Conservation (phyloP, 2,888 invertebrate species). For the Altica lythri region DNA sequence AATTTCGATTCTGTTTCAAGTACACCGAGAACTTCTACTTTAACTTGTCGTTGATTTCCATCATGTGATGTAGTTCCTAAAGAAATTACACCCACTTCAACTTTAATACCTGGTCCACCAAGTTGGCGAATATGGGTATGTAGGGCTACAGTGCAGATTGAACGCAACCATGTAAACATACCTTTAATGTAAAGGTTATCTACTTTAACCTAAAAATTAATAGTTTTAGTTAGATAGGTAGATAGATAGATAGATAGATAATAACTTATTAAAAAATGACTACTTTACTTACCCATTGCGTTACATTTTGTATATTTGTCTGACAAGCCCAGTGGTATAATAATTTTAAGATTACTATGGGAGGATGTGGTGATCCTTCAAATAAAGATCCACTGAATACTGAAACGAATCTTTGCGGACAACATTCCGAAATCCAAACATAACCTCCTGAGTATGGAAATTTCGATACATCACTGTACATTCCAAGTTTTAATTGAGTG, state of each 20-base stretch:
- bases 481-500: conserved; percentile 76
- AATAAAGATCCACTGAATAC: conserved; percentile 87
- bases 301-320: conserved; percentile 85
- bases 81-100: conserved; percentile 84
- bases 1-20: conserved; percentile 74
- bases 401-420: conserved; percentile 82
- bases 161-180: conserved; percentile 73
- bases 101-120: conserved; percentile 72
- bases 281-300: conserved; percentile 75
- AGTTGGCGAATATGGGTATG: conserved; percentile 76
- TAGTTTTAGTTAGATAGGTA: too few species aligned
- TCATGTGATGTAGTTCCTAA: conserved; percentile 83
- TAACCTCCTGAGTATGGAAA: conserved; percentile 89
- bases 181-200: conserved; percentile 71
- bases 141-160: conserved; percentile 78
- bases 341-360: conserved; percentile 79
- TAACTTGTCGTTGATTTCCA: conserved; percentile 69
- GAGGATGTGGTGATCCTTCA: conserved; percentile 83
- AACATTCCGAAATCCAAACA: conserved; percentile 89
- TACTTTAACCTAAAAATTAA: conserved; percentile 61
- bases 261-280: conserved; percentile 5
- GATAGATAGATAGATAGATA: too few species aligned
- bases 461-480: conserved; percentile 84
- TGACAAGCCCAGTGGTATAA: conserved; percentile 93
- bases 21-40: conserved; percentile 86